Evolutionary conservation across 2,113 vertebrate species (phyloP), one percentile per base, ranked within the genome.

Genomic region (Silurus asotus): DNA sequence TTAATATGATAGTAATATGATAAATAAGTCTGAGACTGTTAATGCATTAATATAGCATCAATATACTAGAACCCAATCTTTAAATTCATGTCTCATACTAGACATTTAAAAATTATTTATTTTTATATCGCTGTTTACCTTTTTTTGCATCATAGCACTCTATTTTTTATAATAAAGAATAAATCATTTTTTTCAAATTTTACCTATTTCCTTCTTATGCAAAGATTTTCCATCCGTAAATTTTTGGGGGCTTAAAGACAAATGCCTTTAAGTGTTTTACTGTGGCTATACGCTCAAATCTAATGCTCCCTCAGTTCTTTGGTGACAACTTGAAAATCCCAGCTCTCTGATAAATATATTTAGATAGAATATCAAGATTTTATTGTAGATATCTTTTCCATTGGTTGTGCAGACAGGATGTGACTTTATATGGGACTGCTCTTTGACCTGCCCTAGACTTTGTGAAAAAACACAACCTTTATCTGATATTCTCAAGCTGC

Each of bases 361-460:
- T 49, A 11, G 48, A 48, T n/a, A 55, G 58, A 62, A 61, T 10
- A 80, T 59, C 8, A 74, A 37, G n/a, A 49, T 69, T 82, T 82
- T 69, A 61, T 69, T 82, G 17, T 55, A 8, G n/a, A 11, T 28
- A n/a, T 15, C 25, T 83, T 87, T 89, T 82, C 79, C 88, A 90
- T 65, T 61, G 61, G n/a, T 45, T 69, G 55, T 61, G 45, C 25
- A 88, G 69, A 91, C 85, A 90, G 80, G 85, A 91, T 80, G 90
- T 92, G 2, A 92, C 86, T 49, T 89, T 81, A 82, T 53, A 61
- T 81, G 62, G 55, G 48, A 59, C 69, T 77, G 81, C 53, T 90
- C 83, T 84, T 77, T 80, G 88, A 72, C 83, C 83, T 69, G 70
- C 15, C 64, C 28, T 61, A 65, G 86, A 85, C 59, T 37, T 49